Evolutionary conservation across 2,113 vertebrate genomes (phyloP), one percentile per base, ranked within the genome.

Genomic region (Heterotilapia buettikoferi): DNA sequence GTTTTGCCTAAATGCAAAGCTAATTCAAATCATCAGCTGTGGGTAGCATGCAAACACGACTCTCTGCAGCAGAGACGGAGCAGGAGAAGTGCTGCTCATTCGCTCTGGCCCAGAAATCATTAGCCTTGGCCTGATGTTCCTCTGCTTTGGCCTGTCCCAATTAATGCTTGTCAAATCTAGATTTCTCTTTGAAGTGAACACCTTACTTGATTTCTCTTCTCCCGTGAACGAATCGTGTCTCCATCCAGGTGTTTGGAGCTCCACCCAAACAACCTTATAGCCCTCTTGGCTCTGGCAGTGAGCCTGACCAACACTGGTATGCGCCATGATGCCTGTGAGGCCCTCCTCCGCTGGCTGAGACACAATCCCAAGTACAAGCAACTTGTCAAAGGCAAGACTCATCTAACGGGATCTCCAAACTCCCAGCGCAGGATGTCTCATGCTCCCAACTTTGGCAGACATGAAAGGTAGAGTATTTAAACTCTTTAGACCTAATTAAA

Each of bases 231-330:
- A 26, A n/a, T 85, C 50, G 10, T 73, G 26, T 93, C 79, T 93
- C 93, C 85, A 86, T 93, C 88, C 96, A 98, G 99, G 96, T 99
- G 99, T 95, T 97, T 99, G 94, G 98, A 99, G 93, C 96, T 99
- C 91, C 98, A 99, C 95, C 98, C 98, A 87, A 99, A 98, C 96
- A 99, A 99, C 93, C 93, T 99, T 56, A 96, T 97, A 89, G 99
- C 98, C 6, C 96, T 99, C 89, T 97, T 99, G 98, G 98, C 98
- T 24, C 94, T 99, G 96, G 98, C 99, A 43, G 99, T 99, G 91
- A 99, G 99, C 92, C 98, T 98, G 10, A 99, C 99, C 82, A 99
- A 99, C 95, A 99, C 98, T 0, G 97, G 98, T 47, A 98, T 98
- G 84, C 97, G 98, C 84, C 97, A 98, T 29, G 98, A 99, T 52